Evolutionary conservation across 2,888 invertebrate species (phyloP), one percentile per base, ranked within the genome.

Genomic region (Melanophora roralis): DNA sequence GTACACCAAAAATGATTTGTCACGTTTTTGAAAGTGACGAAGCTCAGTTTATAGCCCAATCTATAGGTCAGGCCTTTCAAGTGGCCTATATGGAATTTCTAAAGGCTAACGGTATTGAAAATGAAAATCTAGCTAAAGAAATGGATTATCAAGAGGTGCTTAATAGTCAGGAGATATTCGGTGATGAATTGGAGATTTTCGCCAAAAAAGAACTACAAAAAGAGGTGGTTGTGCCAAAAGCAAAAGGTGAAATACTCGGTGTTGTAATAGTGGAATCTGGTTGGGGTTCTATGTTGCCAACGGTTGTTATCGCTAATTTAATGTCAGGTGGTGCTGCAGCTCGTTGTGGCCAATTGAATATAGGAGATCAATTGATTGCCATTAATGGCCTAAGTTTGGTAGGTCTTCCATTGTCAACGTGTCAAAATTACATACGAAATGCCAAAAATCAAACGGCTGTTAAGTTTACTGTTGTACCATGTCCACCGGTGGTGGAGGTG

Each of bases 261-360:
- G 97, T 99, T 82, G 99, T 99, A 62, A 98, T 99, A 85, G 99
- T 99, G 78, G 99, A 99, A 91, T 98, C 98, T 0, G 99, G 99
- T 40, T 99, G 99, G 99, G 99, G 99, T 27, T 98, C 98, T 23
- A 99, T 99, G 99, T 91, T 99, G 84, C 99, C 99, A n/a, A 99
- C 99, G 0, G 99, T 99, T 59, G 99, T 99, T 59, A 97, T 99
- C 86, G 99, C 99, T 64, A 99, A 99, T 91, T 92, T 99, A 84
- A 96, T 97, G 84, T 98, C 99, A 9, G 94, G 95, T 2, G 99
- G 99, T 1, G 98, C 99, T 1, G 99, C 99, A 7, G 98, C 99
- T 0, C 92, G 99, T 23, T 99, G 99, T 89, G 99, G 98, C 21
- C 98, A 98, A 88, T 93, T 99, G 49, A 99, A 99, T 91, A 99